Evolutionary conservation across 2,113 vertebrate species (phyloP), one percentile per base, ranked within the genome.

Genomic region (Pongo pygmaeus): DNA sequence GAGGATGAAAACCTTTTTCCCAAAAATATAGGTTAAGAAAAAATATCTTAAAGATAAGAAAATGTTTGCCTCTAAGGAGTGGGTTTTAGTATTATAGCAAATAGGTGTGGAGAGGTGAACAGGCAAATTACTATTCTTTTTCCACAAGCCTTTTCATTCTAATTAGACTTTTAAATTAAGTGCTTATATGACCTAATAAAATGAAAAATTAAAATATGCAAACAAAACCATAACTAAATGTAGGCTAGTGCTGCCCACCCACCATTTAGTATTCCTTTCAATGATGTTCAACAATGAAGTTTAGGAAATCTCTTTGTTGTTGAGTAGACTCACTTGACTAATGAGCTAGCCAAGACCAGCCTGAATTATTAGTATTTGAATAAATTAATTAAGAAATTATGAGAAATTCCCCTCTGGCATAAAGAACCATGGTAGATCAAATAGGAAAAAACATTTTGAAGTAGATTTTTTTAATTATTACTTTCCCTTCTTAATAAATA

Each of bases 71-170:
- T 80, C 22, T 67, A 5, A 3, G 46, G 32, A 80, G 5, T 59
- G 27, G 61, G 5, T 59, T 81, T 69, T 72, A 32, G 2, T 74
- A 25, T 43, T 16, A 17, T 1, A 32, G 18, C 13, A 23, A 5
- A 8, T 43, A 77, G 40, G 0, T 2, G 5, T 67, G 38, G 14
- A 30, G 8, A 50, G 11, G 6, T 57, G 5, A 7, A 2, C 13
- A 50, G 57, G 38, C 35, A 10, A 1, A 35, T 40, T 1, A 6
- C 20, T 10, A 0, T 2, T 59, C 46, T 77, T 22, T 48, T 22
- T n/a, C 20, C 59, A 35, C 11, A 59, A 46, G 72, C 0, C 18
- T 72, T 92, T 74, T 27, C 25, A 32, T 46, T 14, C 30, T 72
- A n/a, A 84, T 30, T 30, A 25, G 50, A 57, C 14, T 74, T 74